Conservation (phyloP, 2,113 vertebrate species). For the Guaruba guarouba region DNA sequence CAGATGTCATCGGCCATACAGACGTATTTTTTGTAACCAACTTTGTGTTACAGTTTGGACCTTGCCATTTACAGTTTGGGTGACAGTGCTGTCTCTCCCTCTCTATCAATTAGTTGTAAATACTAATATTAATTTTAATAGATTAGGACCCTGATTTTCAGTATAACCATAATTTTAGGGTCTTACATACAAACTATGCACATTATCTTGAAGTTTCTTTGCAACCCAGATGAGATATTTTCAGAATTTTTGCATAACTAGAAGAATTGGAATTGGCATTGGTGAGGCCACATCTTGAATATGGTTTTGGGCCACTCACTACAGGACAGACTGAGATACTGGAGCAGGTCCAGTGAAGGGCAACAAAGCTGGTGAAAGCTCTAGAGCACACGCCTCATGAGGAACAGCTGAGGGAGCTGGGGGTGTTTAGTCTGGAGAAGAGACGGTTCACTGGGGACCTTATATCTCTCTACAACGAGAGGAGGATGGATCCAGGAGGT, state of each 20-base stretch:
- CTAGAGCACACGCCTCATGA: not conserved
- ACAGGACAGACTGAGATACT: not conserved
- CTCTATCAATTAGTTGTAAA: not conserved
- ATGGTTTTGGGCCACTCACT: not conserved
- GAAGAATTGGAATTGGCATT: not conserved
- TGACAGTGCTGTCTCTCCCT: not conserved
- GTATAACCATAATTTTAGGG: not conserved
- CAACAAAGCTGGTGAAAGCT: not conserved
- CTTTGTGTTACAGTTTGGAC: not conserved
- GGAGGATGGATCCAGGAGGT: not conserved
- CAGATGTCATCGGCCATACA: not conserved
- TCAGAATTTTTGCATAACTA: not conserved
- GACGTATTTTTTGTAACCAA: not conserved
- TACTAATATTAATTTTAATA: not conserved
- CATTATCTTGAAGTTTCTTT: not conserved
- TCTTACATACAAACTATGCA: not conserved
- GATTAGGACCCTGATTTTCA: not conserved
- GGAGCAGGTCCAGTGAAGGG: not conserved
- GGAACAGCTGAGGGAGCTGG: not conserved
- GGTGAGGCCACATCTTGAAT: not conserved
- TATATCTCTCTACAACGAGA: not conserved
- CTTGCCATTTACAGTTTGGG: not conserved
- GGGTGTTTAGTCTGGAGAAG: not conserved
- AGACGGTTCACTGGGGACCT: not conserved
- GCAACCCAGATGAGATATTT: rapidly evolving